Percentiles rank a stretch among this genome's conserved stretches.
Evolutionary conservation across 2,113 vertebrate genomes (phyloP).

Genomic region (Himantopus leucocephalus): DNA sequence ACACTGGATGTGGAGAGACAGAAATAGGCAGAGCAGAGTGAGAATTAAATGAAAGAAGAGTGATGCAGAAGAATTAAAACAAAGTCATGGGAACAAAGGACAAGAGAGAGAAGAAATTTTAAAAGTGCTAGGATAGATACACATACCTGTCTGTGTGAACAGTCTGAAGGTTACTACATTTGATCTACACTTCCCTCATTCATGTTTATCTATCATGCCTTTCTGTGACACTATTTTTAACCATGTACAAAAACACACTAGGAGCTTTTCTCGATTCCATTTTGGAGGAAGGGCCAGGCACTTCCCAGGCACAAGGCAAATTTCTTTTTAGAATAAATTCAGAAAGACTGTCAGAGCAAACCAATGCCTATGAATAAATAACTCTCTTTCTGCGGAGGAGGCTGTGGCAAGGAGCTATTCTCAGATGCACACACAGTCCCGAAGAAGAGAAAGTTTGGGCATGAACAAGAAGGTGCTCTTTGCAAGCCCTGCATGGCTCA

Average conservation of each 20-base stretch:
- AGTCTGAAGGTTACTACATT: background rate
- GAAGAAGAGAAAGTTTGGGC: background rate
- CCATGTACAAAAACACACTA: background rate
- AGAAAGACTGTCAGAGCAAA: constrained; percentile 16
- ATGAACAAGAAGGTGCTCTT: background rate
- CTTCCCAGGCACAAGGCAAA: background rate
- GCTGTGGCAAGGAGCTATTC: constrained; percentile 17
- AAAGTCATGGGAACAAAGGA: background rate
- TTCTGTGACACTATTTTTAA: constrained; percentile 25
- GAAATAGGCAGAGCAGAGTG: background rate
- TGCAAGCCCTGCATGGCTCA: background rate
- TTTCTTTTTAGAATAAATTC: constrained; percentile 29
- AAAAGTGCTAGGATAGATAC: background rate
- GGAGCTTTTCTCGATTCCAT: constrained; percentile 1
- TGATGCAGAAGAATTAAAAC: background rate
- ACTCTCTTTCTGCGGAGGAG: background rate
- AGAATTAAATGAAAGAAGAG: background rate
- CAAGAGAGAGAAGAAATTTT: background rate
- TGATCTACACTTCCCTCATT: background rate
- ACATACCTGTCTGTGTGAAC: background rate
- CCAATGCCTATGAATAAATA: constrained; percentile 8
- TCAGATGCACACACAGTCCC: background rate
- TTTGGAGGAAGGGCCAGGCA: constrained; percentile 12
- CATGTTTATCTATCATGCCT: constrained; percentile 1
- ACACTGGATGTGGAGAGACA: background rate